Evolutionary conservation across 2,113 vertebrate species (phyloP), one percentile per base, ranked within the genome.

Genomic region (Colaptes auratus): DNA sequence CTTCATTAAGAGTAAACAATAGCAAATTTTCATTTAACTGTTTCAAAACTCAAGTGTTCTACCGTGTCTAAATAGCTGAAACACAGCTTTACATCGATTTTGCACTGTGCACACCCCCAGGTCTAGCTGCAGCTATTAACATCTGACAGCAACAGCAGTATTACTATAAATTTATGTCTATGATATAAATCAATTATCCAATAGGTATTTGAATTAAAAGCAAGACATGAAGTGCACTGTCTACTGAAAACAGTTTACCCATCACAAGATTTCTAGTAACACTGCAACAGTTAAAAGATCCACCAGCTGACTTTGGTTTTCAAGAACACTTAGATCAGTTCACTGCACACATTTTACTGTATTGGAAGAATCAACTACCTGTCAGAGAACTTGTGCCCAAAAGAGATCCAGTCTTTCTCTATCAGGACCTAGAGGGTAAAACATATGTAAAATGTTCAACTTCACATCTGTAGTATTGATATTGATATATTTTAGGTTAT

Each of bases 371-470:
- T 28, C n/a, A 95, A 89, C 81, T 94, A 99, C 99, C 99, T 99
- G 97, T 99, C 99, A 87, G 99, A 98, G 98, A 99, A 99, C 95
- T 99, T 99, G 97, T 99, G 99, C 53, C 99, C 99, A 95, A 99
- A 99, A 27, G 99, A 99, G 96, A 99, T 99, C 99, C 99, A 99
- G 95, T 99, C 99, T 96, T 99, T 99, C 96, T 99, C 99, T 91
- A 99, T 99, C 97, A 99, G 98, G 81, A 99, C 99, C 99, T 99
- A 82, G 52, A 92, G 71, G 28, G 72, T 20, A 53, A 93, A 84
- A 94, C 89, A 25, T 0, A 86, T 91, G 88, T 53, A 77, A 85
- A 60, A 5, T 9, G 18, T 33, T 65, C 46, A 73, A 2, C 39
- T n/a, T 46, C 61, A 69, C 6, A 52, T 6, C 11, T 44, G 27